Evolutionary conservation across 2,797 vertebrate species (phyloP), one percentile per base, ranked within the genome.

Genomic region (Percopsis omiscomaycus): DNA sequence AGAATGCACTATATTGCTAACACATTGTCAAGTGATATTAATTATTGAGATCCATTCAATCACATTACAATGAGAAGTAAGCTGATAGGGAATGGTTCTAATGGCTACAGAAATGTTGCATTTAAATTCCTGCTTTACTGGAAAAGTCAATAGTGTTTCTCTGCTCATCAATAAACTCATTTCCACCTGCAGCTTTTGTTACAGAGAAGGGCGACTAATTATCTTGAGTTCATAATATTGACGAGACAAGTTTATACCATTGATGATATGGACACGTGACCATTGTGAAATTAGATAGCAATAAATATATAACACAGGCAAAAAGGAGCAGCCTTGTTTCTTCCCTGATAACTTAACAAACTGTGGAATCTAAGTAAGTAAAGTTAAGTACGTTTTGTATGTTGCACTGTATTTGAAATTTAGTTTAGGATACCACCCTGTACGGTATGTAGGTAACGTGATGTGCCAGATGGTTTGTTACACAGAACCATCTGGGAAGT

Each of bases 91-190:
- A 59, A 11, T 28, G 42, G 76, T 81, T 80, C 70, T 77, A 68
- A 70, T 79, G 78, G 77, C 74, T 48, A 66, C 58, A 70, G 70
- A 86, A 82, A 81, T 58, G 67, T 49, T 62, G 70, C 75, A 69
- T 86, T 86, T 83, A 79, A 82, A 80, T 88, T 86, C 71, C 75
- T 72, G 65, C 73, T 72, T 91, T 89, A 86, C 86, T 87, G 89
- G 87, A 91, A 91, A 88, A 88, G 87, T 91, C 89, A 76, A 91
- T 90, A 88, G 79, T 73, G 82, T 83, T 79, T 73, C 81, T 78
- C 67, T 54, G 66, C 84, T 86, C 81, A 77, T 91, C 89, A 84
- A 92, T 91, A 91, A 77, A 81, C 75, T 75, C 85, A 85, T 89
- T 87, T 88, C 86, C 85, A 86, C 80, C 74, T 45, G 82, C 86